Conservation (phyloP, 37 sponge, comb jelly and placozoan species). For the Oopsacas minuta region DNA sequence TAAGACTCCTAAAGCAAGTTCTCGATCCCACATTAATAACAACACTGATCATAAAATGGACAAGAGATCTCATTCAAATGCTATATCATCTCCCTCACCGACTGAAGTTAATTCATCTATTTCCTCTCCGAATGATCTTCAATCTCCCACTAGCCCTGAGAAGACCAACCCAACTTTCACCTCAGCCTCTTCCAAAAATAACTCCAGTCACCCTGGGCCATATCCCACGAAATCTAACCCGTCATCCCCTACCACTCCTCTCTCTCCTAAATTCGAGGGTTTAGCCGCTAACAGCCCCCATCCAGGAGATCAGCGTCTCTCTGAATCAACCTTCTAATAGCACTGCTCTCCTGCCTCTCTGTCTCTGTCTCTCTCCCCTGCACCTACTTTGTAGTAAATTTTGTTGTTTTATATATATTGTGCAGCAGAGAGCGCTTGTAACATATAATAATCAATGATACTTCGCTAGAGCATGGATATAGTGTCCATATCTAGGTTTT, state of each 20-base stretch:
- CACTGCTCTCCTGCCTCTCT: no score
- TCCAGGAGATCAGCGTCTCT: background rate
- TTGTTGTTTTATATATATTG: slow-evolving; percentile 7
- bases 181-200: background rate
- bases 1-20: background rate
- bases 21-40: background rate
- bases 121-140: background rate
- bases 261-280: background rate
- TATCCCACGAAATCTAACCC: background rate
- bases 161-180: background rate
- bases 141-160: background rate
- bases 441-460: background rate
- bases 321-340: background rate
- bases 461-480: background rate
- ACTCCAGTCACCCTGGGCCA: background rate
- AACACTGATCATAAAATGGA: background rate
- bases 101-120: background rate
- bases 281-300: no score
- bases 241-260: background rate
- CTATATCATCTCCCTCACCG: background rate
- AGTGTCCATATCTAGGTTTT: background rate
- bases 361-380: background rate
- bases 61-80: background rate
- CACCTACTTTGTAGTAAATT: slow-evolving; percentile 11
- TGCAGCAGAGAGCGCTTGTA: slow-evolving; percentile 5